A percentile compares a stretch with the other conserved stretches of the same genome.
Conservation (phyloP, 2,888 invertebrate species). For the Lasioglossum vierecki region DNA sequence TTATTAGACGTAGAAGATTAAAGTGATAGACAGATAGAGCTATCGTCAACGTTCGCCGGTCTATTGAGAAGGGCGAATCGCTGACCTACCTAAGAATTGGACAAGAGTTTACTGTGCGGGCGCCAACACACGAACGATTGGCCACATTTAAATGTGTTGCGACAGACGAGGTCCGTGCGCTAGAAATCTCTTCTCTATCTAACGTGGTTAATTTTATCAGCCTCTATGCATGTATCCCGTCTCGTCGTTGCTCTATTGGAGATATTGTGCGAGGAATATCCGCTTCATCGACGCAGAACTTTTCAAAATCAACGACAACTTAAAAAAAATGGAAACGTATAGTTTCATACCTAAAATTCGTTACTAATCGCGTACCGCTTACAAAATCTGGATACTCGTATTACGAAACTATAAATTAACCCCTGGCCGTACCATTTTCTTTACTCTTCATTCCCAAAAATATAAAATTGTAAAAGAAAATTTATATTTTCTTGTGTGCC, state of each 20-base stretch:
- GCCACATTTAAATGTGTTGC: conserved; percentile 76
- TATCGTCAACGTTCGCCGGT: conserved; percentile 70
- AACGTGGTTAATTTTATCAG: conserved; percentile 21
- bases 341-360: neutral
- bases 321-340: neutral
- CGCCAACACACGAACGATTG: conserved; percentile 81
- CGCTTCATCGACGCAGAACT: neutral
- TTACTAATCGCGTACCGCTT: neutral
- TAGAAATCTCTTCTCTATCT: conserved; percentile 59
- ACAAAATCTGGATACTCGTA: neutral
- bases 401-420: neutral
- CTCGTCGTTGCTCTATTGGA: conserved; percentile 11
- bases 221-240: conserved; percentile 44
- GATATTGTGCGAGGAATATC: conserved; percentile 15
- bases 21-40: conserved; percentile 77
- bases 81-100: conserved; percentile 82
- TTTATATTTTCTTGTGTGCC: too few relatives aligned
- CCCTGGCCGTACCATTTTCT: too few relatives aligned
- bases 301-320: neutral
- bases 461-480: too few relatives aligned
- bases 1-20: conserved; percentile 68
- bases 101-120: conserved; percentile 84
- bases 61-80: conserved; percentile 63
- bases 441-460: too few relatives aligned
- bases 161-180: conserved; percentile 62